These are phyloP conservation scores for Ips typographus DNA, from an alignment of 1,140 invertebrate genomes.

Conservation along the genomic window DNA sequence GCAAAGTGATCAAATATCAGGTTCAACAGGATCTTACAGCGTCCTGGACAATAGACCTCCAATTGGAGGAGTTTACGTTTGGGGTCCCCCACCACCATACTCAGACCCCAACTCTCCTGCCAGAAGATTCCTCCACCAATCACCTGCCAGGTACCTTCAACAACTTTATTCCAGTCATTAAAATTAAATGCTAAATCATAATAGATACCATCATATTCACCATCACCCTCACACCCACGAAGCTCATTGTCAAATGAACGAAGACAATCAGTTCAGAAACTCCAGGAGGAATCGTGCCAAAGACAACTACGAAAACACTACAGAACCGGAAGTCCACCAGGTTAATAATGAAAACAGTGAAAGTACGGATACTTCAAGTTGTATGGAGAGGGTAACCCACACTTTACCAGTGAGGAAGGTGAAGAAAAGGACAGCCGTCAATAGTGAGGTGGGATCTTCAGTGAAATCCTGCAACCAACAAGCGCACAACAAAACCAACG, in stretches of 20 bases:
- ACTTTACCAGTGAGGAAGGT: conserved; percentile 57
- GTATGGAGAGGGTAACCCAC: conserved; percentile 53
- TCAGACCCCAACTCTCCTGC: conserved; percentile 70
- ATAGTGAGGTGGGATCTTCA: conserved; percentile 50
- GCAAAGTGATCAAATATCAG: conserved; percentile 50
- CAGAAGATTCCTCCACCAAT: conserved; percentile 47
- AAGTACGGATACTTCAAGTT: conserved; percentile 51
- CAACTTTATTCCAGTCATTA: not conserved
- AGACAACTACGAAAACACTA: conserved; percentile 53
- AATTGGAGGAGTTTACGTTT: conserved; percentile 55
- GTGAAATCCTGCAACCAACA: conserved; percentile 50
- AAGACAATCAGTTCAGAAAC: conserved; percentile 35
- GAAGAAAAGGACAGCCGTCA: conserved; percentile 52
- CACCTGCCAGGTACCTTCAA: conserved; percentile 42
- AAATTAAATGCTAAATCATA: conserved; percentile 2
- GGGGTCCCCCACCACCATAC: conserved; percentile 75
- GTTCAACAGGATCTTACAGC: conserved; percentile 53
- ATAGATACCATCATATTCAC: conserved; percentile 48
- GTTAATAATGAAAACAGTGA: conserved; percentile 49
- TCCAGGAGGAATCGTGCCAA: conserved; percentile 44
- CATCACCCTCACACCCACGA: conserved; percentile 50
- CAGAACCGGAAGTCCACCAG: conserved; percentile 50
- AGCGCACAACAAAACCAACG: conserved; percentile 50
- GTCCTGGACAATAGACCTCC: conserved; percentile 58
- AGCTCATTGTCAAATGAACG: conserved; percentile 51